phyloP scores from a whole-genome alignment of 1,140 invertebrate genomes.

The Drosophila jambulina region DNA sequence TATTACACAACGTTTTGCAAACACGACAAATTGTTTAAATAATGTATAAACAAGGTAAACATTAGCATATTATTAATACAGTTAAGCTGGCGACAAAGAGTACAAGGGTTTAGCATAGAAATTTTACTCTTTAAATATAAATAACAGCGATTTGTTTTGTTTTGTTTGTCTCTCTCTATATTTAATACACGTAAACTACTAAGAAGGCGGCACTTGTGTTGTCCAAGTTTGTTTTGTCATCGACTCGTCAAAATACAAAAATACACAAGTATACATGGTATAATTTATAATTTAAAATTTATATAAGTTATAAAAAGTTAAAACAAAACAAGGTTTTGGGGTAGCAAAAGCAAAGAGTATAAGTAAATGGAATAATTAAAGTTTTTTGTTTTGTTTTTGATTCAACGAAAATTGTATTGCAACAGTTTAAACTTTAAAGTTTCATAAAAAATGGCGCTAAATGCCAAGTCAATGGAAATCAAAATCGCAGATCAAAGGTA shows the following conservation, averaged over 20 bases:
- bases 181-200: constrained; percentile 70
- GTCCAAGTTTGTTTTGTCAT: constrained; percentile 63
- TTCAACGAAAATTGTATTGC: constrained; percentile 63
- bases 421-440: constrained; percentile 62
- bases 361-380: constrained; percentile 31
- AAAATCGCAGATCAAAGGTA: constrained; percentile 25
- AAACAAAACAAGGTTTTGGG: constrained; percentile 54
- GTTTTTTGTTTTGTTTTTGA: constrained; percentile 14
- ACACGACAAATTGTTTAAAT: constrained; percentile 71
- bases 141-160: constrained; percentile 51
- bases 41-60: constrained; percentile 78
- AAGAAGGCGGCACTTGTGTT: constrained; percentile 62
- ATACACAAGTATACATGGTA: constrained; percentile 29
- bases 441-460: constrained; percentile 34
- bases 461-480: constrained; percentile 42
- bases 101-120: constrained; percentile 57
- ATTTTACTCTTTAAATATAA: constrained; percentile 72
- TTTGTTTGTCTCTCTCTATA: constrained; percentile 47
- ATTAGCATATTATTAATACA: constrained; percentile 82
- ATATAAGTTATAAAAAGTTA: constrained; percentile 39
- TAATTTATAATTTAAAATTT: constrained; percentile 34
- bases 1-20: constrained; percentile 82
- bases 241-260: constrained; percentile 29
- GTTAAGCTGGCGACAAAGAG: constrained; percentile 78
- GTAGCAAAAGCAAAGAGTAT: constrained; percentile 59